phyloP scores from a whole-genome alignment of 2,888 invertebrate genomes.

The Andrena minutula region DNA sequence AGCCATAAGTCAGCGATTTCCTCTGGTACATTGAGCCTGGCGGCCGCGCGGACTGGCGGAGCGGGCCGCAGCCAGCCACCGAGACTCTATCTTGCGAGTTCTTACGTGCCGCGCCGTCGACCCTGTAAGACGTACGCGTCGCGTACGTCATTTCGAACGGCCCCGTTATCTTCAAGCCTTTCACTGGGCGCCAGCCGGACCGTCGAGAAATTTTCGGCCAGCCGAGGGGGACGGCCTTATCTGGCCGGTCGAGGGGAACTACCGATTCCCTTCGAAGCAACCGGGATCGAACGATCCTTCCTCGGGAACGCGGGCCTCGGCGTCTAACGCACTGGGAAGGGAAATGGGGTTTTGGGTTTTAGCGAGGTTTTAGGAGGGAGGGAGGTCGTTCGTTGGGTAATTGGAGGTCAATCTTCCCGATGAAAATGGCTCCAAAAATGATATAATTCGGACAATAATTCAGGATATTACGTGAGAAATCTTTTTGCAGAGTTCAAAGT shows the following conservation, averaged over 20 bases:
- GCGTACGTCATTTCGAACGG: slow-evolving; percentile 80
- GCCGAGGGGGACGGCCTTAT: slow-evolving; percentile 69
- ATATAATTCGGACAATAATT: no score
- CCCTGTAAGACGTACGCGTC: slow-evolving; percentile 74
- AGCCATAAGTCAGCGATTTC: slow-evolving; percentile 85
- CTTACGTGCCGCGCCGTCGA: slow-evolving; percentile 51
- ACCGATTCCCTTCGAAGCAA: slow-evolving; percentile 44
- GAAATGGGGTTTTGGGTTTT: not conserved
- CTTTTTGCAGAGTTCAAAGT: no score
- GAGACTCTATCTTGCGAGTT: slow-evolving; percentile 70
- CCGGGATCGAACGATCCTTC: not conserved
- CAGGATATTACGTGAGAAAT: no score
- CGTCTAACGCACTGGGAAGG: not conserved
- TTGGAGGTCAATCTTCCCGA: no score
- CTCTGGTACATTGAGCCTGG: slow-evolving; percentile 84
- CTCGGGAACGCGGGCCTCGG: not conserved
- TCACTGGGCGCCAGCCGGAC: slow-evolving; percentile 54
- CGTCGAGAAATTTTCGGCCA: slow-evolving; percentile 80
- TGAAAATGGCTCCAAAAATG: no score
- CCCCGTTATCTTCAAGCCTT: slow-evolving; percentile 80
- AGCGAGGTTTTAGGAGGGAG: no score
- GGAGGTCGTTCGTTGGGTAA: no score
- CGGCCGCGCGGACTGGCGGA: slow-evolving; percentile 65
- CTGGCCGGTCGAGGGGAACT: slow-evolving; percentile 68
- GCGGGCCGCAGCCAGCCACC: slow-evolving; percentile 32